A percentile compares a stretch with the other conserved stretches of the same genome.
These are phyloP conservation scores for Megamerina dolium DNA, from an alignment of 2,888 invertebrate genomes.

Conservation along the genomic window DNA sequence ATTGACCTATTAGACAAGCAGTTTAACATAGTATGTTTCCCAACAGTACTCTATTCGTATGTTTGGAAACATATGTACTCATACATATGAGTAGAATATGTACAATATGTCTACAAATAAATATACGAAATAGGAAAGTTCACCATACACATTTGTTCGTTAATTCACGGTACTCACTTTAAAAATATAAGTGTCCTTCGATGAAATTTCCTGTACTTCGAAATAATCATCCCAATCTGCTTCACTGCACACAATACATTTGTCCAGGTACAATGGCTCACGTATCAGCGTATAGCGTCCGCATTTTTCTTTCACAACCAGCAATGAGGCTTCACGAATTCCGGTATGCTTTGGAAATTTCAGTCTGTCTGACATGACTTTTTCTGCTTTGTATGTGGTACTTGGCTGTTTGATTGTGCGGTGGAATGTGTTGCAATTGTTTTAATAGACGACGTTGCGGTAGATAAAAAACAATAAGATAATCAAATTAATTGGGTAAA, in stretches of 20 bases:
- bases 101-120: too few species aligned
- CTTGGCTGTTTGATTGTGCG: conserved; percentile 55
- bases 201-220: conserved; percentile 87
- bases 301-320: conserved; percentile 84
- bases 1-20: too few species aligned
- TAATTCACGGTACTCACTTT: conserved; percentile 61
- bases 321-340: conserved; percentile 78
- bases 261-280: conserved; percentile 85
- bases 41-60: too few species aligned
- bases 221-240: conserved; percentile 90
- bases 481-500: too few species aligned
- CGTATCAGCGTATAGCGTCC: conserved; percentile 79
- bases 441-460: too few species aligned
- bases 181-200: conserved; percentile 89
- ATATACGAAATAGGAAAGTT: too few species aligned
- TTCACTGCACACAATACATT: conserved; percentile 83
- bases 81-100: too few species aligned
- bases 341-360: conserved; percentile 69
- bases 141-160: too few species aligned
- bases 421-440: too few species aligned
- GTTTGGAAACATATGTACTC: too few species aligned
- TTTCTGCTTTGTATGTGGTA: conserved; percentile 60
- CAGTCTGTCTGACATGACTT: conserved; percentile 58
- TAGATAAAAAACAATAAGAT: too few species aligned
- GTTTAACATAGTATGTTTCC: too few species aligned